phyloP scores from a whole-genome alignment of 37 sponge, comb jelly and placozoan genomes.

The Hormiphora californensis region DNA sequence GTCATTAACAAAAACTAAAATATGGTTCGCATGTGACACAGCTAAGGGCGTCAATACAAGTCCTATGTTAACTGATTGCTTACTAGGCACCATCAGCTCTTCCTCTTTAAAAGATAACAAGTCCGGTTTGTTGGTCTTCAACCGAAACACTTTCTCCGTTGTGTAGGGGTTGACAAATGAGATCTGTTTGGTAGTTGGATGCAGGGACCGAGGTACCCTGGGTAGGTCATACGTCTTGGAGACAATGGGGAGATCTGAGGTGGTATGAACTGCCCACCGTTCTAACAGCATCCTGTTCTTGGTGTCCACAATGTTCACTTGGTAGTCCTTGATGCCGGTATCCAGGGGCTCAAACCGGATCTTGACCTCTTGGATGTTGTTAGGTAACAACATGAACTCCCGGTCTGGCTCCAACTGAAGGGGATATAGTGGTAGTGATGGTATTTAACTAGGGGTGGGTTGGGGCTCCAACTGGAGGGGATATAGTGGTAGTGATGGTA shows the following conservation, averaged over 20 bases:
- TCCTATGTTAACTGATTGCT: constrained; percentile 9
- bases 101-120: constrained; percentile 5
- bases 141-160: background rate
- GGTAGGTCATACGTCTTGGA: constrained; percentile 3
- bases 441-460: too few relatives aligned
- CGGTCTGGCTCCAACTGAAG: constrained; percentile 8
- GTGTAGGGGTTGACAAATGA: constrained; percentile 25
- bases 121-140: constrained; percentile 17
- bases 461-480: background rate
- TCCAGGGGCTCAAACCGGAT: background rate
- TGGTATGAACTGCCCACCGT: constrained; percentile 8
- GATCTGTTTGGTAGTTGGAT: background rate
- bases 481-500: too few relatives aligned
- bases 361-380: constrained; percentile 10
- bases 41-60: background rate
- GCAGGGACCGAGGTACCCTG: background rate
- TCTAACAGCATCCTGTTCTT: constrained; percentile 13
- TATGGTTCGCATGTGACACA: background rate
- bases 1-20: constrained; percentile 9
- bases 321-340: background rate
- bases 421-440: too few relatives aligned
- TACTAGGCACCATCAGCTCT: background rate
- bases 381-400: constrained; percentile 28
- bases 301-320: constrained; percentile 26
- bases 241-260: background rate